A percentile compares a stretch with the other conserved stretches of the same genome.
phyloP scores from a whole-genome alignment of 2,888 invertebrate species.

The Lordiphosa andalusiaca region DNA sequence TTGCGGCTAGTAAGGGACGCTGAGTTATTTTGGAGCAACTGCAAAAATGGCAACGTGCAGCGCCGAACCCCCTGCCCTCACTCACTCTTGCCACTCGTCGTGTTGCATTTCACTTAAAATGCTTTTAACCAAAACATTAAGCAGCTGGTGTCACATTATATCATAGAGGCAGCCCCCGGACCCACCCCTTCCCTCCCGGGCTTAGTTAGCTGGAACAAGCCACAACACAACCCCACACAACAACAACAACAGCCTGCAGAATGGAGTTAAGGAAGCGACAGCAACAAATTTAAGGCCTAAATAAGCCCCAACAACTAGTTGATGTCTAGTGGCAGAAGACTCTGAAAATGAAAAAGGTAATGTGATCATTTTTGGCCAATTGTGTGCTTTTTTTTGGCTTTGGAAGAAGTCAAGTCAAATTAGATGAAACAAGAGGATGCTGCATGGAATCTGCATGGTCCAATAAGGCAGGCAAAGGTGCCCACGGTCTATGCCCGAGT shows the following conservation, averaged over 20 bases:
- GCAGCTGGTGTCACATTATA: slow-evolving; percentile 73
- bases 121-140: slow-evolving; percentile 75
- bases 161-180: slow-evolving; percentile 38
- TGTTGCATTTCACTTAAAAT: slow-evolving; percentile 71
- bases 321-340: not conserved
- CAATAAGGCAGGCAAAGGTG: too few species aligned
- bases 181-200: slow-evolving; percentile 24
- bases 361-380: too few species aligned
- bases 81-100: slow-evolving; percentile 9
- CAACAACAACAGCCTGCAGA: not conserved
- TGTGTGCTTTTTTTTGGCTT: too few species aligned
- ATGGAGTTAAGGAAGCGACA: slow-evolving; percentile 11
- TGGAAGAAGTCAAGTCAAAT: too few species aligned
- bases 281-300: slow-evolving; percentile 45
- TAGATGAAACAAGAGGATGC: too few species aligned
- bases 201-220: slow-evolving; percentile 7
- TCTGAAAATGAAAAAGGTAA: not conserved
- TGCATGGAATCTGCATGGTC: too few species aligned
- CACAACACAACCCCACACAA: not conserved
- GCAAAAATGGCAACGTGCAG: slow-evolving; percentile 44
- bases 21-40: slow-evolving; percentile 43
- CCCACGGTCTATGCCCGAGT: too few species aligned
- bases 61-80: slow-evolving; percentile 3
- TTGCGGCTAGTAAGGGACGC: slow-evolving; percentile 47
- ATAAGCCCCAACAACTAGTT: slow-evolving; percentile 30